Base-by-base conservation (phyloP, 1,140 invertebrate genomes). In the Protaetia brevitarsis region DNA sequence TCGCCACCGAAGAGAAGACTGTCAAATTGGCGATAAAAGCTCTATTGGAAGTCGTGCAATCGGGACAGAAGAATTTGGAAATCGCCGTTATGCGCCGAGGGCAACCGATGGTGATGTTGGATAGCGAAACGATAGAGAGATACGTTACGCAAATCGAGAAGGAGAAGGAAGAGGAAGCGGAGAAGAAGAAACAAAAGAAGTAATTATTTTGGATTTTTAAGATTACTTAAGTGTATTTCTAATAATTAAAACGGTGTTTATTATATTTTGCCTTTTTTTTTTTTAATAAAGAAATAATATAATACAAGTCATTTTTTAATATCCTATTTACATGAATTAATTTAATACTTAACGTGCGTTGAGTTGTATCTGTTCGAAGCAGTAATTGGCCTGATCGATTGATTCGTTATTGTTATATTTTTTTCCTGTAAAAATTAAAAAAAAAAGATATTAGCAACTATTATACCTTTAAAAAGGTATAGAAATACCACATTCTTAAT, bases 11-110 rank as follows among this genome's bases (percentile, higher is more conserved):
- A 78, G 89, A 90, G 76, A 93, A 93, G 60, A 91, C 95, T 16
- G 73, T 79, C 0, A 79, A 97, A 85, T 83, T 99, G 69, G 96
- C 97, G 6, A 94, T 99, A 70, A 89, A 91, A 78, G 96, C 97
- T n/a, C 82, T 99, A 11, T 80, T 98, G 23, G 96, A 99, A 84
- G 96, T 99, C 21, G 98, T 99, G 0, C 98, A 99, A 77, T 96
- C 95, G 6, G 96, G 97, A 0, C 94, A 96, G 70, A 99, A 99
- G 79, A 99, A 99, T 84, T 83, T 99, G 67, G 98, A 99, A 83
- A 94, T 99, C 72, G 96, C 96, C 41, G 92, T 99, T 3, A 98
- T 99, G 94, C 86, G 89, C 76, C 85, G 89, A 67, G 89, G 89
- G 27, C 74, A 89, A 78, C 89, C 91, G 23, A 85, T 97, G 76